Conservation (phyloP, 2,113 vertebrate species). For the Ahaetulla prasina region DNA sequence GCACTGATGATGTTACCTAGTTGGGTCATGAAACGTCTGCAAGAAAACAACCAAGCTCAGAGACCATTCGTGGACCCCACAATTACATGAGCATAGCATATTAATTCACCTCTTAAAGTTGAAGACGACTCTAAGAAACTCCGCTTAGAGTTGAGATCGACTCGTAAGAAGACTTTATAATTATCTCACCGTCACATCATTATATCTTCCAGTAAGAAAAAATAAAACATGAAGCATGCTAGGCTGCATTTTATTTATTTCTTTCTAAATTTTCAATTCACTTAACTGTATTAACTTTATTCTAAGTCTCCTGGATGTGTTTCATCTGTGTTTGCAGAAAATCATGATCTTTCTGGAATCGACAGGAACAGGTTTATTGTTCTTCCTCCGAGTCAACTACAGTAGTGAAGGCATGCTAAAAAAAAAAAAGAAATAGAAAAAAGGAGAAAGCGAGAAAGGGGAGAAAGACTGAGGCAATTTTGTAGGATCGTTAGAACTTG, state of each 20-base stretch:
- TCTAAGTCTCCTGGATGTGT: neutral
- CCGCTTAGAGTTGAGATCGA: too few relatives aligned
- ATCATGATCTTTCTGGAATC: neutral
- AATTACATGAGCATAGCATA: neutral
- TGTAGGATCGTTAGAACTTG: neutral
- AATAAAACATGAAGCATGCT: neutral
- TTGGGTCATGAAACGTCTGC: too few relatives aligned
- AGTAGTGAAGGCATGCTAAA: neutral
- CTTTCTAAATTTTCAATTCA: neutral
- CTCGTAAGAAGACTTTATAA: neutral
- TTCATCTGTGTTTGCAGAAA: neutral
- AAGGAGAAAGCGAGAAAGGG: neutral
- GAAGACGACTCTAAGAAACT: neutral
- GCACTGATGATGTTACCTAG: too few relatives aligned
- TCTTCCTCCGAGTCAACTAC: neutral
- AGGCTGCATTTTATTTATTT: neutral
- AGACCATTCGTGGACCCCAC: neutral
- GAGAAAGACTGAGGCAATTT: neutral
- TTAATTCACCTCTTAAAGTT: neutral
- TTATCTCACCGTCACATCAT: neutral
- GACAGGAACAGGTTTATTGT: neutral
- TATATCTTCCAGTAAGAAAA: neutral
- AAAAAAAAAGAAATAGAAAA: neutral
- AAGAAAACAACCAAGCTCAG: too few relatives aligned
- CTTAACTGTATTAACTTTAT: neutral